A percentile compares a stretch with the other conserved stretches of the same genome.
Conservation (phyloP, 1,140 invertebrate genomes). For the Brachionus asplanchnoidis region DNA sequence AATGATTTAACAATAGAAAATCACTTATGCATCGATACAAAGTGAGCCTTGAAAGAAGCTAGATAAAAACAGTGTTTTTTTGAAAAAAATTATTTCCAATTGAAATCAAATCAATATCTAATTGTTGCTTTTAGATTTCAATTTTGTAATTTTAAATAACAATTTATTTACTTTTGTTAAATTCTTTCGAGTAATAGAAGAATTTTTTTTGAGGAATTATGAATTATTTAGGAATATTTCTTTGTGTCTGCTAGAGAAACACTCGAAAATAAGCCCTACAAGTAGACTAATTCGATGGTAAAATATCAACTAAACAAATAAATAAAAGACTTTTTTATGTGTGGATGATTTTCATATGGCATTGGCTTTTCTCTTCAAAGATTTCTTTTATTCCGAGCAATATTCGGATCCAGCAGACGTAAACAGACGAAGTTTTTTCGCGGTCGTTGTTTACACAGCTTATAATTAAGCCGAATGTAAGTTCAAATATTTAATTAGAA, state of each 20-base stretch:
- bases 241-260: not conserved
- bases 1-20: not conserved
- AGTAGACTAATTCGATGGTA: not conserved
- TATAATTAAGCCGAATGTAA: not conserved
- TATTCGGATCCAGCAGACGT: not conserved
- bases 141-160: not conserved
- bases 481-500: not conserved
- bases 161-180: not conserved
- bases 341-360: not conserved
- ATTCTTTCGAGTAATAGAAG: not conserved
- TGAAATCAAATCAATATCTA: not conserved
- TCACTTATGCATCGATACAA: not conserved
- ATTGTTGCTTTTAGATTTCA: slow-evolving; percentile 2
- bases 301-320: not conserved
- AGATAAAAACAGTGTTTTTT: not conserved
- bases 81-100: not conserved
- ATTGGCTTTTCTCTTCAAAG: not conserved
- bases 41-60: not conserved
- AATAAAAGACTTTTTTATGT: not conserved
- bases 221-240: not conserved
- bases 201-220: not conserved
- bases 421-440: not conserved
- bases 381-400: not conserved
- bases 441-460: not conserved
- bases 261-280: not conserved